Conservation (phyloP, 2,113 vertebrate genomes). For the Chloropsis cyanopogon region DNA sequence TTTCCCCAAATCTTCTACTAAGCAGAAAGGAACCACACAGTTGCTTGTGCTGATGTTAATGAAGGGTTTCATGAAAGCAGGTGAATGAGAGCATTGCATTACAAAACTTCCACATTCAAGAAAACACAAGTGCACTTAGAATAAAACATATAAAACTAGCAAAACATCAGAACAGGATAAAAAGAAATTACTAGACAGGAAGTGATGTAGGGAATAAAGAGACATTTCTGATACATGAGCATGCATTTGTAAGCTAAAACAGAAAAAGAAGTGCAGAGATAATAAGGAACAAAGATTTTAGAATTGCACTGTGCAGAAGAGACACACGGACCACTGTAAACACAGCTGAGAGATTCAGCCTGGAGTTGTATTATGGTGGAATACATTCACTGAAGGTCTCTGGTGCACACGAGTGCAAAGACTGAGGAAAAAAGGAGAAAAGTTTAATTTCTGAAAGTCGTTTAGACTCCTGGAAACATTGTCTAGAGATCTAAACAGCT, state of each 20-base stretch:
- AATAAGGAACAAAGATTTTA: not conserved
- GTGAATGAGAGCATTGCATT: not conserved
- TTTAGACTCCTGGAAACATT: not conserved
- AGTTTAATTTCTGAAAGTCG: not conserved
- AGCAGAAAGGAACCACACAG: not conserved
- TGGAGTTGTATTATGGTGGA: not conserved
- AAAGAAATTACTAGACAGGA: not conserved
- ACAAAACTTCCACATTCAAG: not conserved
- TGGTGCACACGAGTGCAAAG: not conserved
- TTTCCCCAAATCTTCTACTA: not conserved
- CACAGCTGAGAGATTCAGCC: not conserved
- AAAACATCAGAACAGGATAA: not conserved
- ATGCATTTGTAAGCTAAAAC: not conserved
- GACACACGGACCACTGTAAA: not conserved
- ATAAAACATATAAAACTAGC: not conserved
- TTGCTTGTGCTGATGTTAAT: not conserved
- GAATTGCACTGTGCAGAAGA: not conserved
- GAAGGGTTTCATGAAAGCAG: not conserved
- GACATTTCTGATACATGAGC: not conserved
- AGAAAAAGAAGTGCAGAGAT: not conserved
- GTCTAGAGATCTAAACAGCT: not conserved
- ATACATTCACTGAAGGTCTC: not conserved
- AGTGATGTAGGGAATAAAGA: not conserved
- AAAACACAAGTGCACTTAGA: not conserved
- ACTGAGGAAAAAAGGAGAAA: not conserved